Evolutionary conservation across 1,140 invertebrate genomes (phyloP), one percentile per base, ranked within the genome.

Genomic region (Leptoteleia sp.): DNA sequence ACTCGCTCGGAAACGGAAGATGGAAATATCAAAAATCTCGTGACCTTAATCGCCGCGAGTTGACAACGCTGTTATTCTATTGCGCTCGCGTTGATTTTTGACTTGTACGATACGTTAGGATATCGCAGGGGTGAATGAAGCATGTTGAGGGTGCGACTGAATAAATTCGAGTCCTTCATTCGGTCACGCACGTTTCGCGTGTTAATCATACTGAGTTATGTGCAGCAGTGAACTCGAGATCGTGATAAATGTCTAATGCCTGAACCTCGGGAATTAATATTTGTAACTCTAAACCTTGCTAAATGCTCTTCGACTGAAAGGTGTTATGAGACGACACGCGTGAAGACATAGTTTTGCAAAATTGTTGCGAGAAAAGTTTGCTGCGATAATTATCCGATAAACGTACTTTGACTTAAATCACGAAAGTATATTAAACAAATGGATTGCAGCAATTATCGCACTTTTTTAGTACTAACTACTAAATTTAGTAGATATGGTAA

Each of bases 181-280:
- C 83, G 81, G 84, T 87, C 84, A 84, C 82, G 84, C 85, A 87
- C 77, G 65, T 73, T 80, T 82, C 40, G 81, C 83, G 81, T 83
- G 82, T 86, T 85, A 87, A 87, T 85, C 81, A 83, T 85, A 72
- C 77, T 84, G 81, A 86, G 82, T 85, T 85, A 85, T 84, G 81
- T 84, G 71, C 72, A 70, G 72, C 47, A 76, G 77, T 31, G 62
- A 81, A 82, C 75, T 77, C 81, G 64, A 82, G 82, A 85, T 82
- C 78, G 80, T 84, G 81, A 85, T 85, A 87, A 85, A 85, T 84
- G 79, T 80, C 73, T 55, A 50, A 85, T 84, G 81, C 76, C 59
- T 52, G 42, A 75, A 52, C 54, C 68, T 62, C 13, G 25, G 59
- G 70, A 82, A 84, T 83, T 85, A 82, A 84, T 85, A 86, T 87